phyloP scores from a whole-genome alignment of 2,888 invertebrate species.

The Spisula solida region DNA sequence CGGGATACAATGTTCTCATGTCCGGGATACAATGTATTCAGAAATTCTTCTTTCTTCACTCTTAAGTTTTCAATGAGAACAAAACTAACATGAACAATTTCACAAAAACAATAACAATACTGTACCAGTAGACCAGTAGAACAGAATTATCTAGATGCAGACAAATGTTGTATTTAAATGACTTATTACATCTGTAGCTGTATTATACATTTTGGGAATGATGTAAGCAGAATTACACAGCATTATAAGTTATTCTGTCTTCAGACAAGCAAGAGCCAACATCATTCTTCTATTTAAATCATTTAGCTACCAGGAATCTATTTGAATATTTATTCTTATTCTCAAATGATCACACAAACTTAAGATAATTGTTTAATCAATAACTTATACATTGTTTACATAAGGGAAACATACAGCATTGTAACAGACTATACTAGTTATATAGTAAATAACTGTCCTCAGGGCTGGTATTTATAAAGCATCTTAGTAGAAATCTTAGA shows the following conservation, averaged over 20 bases:
- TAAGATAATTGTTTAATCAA: constrained; percentile 24
- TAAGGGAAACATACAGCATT: constrained; percentile 6
- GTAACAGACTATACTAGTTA: background rate
- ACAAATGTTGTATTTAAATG: background rate
- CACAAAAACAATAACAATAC: background rate
- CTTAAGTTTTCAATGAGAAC: too few relatives aligned
- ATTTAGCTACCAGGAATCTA: constrained; percentile 25
- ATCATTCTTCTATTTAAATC: background rate
- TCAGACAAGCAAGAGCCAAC: background rate
- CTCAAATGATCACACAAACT: constrained; percentile 32
- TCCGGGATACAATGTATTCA: too few relatives aligned
- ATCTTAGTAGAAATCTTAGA: too few relatives aligned
- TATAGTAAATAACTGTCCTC: too few relatives aligned
- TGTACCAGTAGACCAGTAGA: background rate
- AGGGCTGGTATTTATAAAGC: too few relatives aligned
- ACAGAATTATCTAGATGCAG: background rate
- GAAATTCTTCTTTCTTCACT: too few relatives aligned
- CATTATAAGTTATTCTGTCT: background rate
- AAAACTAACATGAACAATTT: background rate
- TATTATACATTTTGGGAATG: background rate
- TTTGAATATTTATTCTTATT: constrained; percentile 37
- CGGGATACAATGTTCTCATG: too few relatives aligned
- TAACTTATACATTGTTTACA: constrained; percentile 17
- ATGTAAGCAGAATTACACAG: background rate
- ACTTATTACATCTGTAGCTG: background rate